These are phyloP conservation scores for Oryzias celebensis DNA, from an alignment of 2,113 vertebrate genomes.

Conservation along the genomic window DNA sequence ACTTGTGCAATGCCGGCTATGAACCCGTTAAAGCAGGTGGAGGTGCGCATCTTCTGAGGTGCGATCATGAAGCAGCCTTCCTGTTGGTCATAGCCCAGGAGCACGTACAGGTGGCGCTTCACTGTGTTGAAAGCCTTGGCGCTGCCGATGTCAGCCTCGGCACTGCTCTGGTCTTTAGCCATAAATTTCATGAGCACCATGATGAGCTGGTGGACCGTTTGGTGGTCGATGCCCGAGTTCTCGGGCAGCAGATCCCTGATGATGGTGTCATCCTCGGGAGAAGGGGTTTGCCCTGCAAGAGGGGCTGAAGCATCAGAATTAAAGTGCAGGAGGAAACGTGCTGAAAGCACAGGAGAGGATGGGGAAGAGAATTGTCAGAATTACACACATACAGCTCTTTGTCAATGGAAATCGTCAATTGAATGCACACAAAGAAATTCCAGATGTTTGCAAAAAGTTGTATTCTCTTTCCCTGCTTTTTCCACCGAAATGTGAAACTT, in stretches of 20 bases:
- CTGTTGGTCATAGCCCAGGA: constrained; percentile 95
- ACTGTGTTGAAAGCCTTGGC: constrained; percentile 98
- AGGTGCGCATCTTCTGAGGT: constrained; percentile 96
- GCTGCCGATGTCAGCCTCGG: constrained; percentile 91
- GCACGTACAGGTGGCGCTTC: constrained; percentile 93
- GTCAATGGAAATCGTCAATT: constrained; percentile 22
- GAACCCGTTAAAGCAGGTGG: constrained; percentile 98
- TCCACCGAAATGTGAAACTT: not conserved
- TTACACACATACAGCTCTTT: constrained; percentile 18
- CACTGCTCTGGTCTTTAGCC: constrained; percentile 95
- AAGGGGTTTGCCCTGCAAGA: constrained; percentile 81
- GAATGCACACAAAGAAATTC: constrained; percentile 36
- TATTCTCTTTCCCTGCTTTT: constrained; percentile 1
- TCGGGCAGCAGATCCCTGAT: constrained; percentile 95
- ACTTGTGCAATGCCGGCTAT: constrained; percentile 97
- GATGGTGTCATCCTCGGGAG: constrained; percentile 87
- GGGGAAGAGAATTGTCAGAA: constrained; percentile 6
- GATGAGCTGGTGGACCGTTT: constrained; percentile 97
- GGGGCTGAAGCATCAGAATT: constrained; percentile 65
- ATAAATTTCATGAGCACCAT: constrained; percentile 99
- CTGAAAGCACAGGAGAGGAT: constrained; percentile 29
- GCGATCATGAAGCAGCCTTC: constrained; percentile 99
- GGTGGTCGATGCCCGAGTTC: constrained; percentile 95
- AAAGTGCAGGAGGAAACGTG: constrained; percentile 55
- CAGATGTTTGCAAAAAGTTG: constrained; percentile 18